Conservation (phyloP, 2,888 invertebrate genomes). For the Gnatocerus cornutus region DNA sequence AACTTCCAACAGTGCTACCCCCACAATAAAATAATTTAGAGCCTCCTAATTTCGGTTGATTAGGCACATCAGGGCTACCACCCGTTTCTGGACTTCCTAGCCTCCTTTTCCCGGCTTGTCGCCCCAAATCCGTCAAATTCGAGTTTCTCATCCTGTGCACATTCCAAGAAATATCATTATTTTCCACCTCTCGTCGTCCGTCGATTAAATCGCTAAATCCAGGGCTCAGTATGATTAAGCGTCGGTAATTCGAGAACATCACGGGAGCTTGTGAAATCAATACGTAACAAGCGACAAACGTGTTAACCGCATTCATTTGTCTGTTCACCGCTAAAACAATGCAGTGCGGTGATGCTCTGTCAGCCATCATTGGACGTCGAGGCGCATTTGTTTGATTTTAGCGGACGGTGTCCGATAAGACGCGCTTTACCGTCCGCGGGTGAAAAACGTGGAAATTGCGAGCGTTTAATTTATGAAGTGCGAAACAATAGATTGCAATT, state of each 20-base stretch:
- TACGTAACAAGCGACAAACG: slow-evolving; percentile 71
- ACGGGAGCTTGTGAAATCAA: slow-evolving; percentile 69
- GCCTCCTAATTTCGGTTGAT: no score
- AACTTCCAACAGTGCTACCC: no score
- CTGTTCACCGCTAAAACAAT: slow-evolving; percentile 72
- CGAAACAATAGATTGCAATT: slow-evolving; percentile 56
- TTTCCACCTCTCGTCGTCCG: slow-evolving; percentile 12
- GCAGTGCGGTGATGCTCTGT: slow-evolving; percentile 68
- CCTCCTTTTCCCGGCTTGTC: no score
- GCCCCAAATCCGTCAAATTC: background rate
- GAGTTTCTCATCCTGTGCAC: background rate
- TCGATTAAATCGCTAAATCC: slow-evolving; percentile 65
- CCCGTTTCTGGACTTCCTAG: no score
- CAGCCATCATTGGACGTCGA: slow-evolving; percentile 55
- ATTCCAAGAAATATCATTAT: background rate
- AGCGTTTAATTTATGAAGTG: slow-evolving; percentile 48
- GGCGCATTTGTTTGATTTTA: no score
- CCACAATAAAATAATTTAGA: no score
- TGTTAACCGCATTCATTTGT: slow-evolving; percentile 73
- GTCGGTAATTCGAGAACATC: slow-evolving; percentile 69
- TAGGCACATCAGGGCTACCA: no score
- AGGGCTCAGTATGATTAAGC: slow-evolving; percentile 69
- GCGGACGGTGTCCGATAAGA: no score
- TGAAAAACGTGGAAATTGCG: slow-evolving; percentile 4
- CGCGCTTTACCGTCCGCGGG: no score